Evolutionary conservation across 2,797 vertebrate species (phyloP).

Genomic region (Rhinella marina): DNA sequence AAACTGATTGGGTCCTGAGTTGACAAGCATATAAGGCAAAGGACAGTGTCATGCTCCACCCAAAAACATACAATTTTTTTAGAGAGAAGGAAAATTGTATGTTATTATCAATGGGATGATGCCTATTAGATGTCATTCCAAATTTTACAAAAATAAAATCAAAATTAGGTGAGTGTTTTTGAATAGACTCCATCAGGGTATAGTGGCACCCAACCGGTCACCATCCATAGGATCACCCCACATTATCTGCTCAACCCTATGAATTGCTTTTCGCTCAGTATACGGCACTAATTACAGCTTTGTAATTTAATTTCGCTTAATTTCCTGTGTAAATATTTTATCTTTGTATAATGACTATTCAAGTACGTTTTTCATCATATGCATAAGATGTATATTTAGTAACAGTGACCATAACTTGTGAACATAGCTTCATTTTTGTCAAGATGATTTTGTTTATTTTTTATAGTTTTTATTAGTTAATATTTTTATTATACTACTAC

Average conservation of each 20-base stretch:
- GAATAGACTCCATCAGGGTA: neutral
- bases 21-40: too few species aligned
- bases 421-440: neutral
- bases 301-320: neutral
- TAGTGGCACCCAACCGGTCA: neutral
- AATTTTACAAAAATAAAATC: neutral
- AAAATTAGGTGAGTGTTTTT: neutral
- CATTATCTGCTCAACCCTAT: neutral
- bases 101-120: neutral
- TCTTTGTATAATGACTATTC: constrained; percentile 46
- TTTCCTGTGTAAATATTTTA: constrained; percentile 47
- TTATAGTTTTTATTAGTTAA: neutral
- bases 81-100: neutral
- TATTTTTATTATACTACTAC: neutral
- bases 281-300: neutral
- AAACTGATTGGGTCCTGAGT: too few species aligned
- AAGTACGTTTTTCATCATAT: constrained; percentile 23
- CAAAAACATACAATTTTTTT: neutral
- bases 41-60: neutral
- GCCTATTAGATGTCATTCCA: neutral
- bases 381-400: constrained; percentile 50
- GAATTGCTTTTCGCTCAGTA: neutral
- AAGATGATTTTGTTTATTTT: neutral
- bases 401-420: constrained; percentile 31
- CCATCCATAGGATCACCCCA: neutral